Base-by-base conservation (phyloP, 2,888 invertebrate genomes). In the Amphiduros pacificus region DNA sequence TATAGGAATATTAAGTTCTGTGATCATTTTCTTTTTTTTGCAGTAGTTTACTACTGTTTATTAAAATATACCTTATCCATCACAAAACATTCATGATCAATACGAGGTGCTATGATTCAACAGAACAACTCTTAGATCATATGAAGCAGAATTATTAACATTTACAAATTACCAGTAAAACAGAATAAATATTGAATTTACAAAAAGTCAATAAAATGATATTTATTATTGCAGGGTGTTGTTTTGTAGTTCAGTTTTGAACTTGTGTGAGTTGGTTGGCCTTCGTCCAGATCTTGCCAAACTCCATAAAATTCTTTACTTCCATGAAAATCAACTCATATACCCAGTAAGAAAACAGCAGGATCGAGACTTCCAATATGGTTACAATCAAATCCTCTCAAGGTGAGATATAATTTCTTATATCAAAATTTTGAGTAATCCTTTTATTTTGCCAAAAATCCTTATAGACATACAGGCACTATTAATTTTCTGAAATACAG, bases 261-360 rank as follows among this genome's bases (percentile, higher is more conserved):
- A 89, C 75, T 80, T 91, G 68, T 86, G 89, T 11, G 90, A 91
- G 77, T 80, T 91, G 26, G 68, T 90, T 32, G 89, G 89, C 0
- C 80, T 91, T 2, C 82, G 90, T 44, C 87, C 88, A 2, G 89
- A 90, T 77, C 81, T 91, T 49, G 81, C 79, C 1, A 11, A 44
- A 2, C 79, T 87, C 32, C 85, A 85, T 40, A 91, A 90, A 81
- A 85, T 90, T 26, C 83, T 91, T 0, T 91, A 90, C 74, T 91
- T 91, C 73, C 91, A 91, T 77, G 91, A 91, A 80, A 91, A 91
- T 78, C 90, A 91, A 76, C 79, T 91, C 29, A 85, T 87, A 0
- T 91, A 90, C 81, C 90, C 91, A 0, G 87, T 88, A 17, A 84
- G 86, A 54, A 85, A 87, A 61, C 84, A 86, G 1, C 87, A 89